These are phyloP conservation scores for Thymelicus lineola DNA, from an alignment of 2,888 invertebrate genomes.

Conservation along the genomic window DNA sequence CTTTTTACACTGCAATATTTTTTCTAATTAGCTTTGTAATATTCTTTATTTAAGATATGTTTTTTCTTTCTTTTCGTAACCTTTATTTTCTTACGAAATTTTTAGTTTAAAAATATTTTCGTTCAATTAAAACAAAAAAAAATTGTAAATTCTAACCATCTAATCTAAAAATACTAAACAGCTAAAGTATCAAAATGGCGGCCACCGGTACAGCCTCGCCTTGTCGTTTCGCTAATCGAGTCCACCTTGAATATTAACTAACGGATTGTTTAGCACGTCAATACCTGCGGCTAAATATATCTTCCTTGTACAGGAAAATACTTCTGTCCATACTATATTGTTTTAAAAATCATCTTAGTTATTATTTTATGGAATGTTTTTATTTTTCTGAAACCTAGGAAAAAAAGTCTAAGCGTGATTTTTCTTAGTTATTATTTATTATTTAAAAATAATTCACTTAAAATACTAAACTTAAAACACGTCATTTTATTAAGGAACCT, in stretches of 20 bases:
- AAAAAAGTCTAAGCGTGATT: no score
- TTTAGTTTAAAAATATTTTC: not conserved
- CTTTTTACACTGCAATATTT: no score
- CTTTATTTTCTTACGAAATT: no score
- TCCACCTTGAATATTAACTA: constrained; percentile 82
- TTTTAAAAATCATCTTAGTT: not conserved
- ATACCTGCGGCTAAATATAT: constrained; percentile 41
- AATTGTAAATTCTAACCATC: not conserved
- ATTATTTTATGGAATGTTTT: not conserved
- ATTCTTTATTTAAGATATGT: no score
- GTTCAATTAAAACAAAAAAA: not conserved
- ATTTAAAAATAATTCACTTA: no score
- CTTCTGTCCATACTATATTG: constrained; percentile 19
- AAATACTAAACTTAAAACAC: no score
- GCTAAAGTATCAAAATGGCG: constrained; percentile 29
- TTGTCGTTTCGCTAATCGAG: constrained; percentile 80
- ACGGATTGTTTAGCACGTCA: constrained; percentile 68
- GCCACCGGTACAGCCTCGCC: constrained; percentile 63
- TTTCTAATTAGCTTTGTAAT: no score
- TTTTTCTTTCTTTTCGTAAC: no score
- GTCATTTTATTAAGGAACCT: no score
- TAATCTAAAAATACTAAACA: constrained; percentile 16
- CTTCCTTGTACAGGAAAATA: constrained; percentile 46
- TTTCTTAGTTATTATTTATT: no score
- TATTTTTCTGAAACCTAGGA: no score